Evolutionary conservation across 1,140 invertebrate species (phyloP).

Genomic region (Zaprionus ghesquierei): DNA sequence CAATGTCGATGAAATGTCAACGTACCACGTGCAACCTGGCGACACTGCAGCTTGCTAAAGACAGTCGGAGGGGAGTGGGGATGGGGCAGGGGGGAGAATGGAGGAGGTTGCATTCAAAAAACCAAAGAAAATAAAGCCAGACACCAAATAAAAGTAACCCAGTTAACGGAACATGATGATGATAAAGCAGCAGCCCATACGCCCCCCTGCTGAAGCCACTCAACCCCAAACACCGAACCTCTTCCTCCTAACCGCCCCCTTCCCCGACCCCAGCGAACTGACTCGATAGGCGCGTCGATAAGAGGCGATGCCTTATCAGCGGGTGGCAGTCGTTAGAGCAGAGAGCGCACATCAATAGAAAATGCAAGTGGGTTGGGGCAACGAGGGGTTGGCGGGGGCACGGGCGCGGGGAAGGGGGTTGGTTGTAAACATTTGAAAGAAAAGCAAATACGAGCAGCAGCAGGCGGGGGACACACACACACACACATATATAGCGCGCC

Average conservation of each 20-base stretch:
- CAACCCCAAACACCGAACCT: neutral
- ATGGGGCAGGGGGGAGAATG: too few relatives aligned
- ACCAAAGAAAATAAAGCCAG: conserved; percentile 14
- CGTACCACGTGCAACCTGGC: conserved; percentile 37
- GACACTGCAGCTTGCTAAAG: conserved; percentile 11
- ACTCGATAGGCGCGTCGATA: conserved; percentile 18
- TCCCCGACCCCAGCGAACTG: neutral
- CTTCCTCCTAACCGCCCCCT: neutral
- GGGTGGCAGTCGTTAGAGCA: neutral
- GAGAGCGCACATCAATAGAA: conserved; percentile 50
- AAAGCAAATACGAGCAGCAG: conserved; percentile 22
- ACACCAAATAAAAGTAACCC: conserved; percentile 34
- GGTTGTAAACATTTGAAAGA: conserved; percentile 15
- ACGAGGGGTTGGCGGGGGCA: too few relatives aligned
- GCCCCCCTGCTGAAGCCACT: too few relatives aligned
- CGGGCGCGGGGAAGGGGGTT: neutral
- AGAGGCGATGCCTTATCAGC: conserved; percentile 25
- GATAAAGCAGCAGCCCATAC: neutral
- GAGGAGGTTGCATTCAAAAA: neutral
- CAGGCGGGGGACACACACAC: conserved; percentile 6
- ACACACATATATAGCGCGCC: conserved; percentile 6
- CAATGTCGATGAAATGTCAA: conserved; percentile 53
- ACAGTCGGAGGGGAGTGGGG: neutral
- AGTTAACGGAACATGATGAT: conserved; percentile 20
- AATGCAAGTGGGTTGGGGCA: conserved; percentile 53